Base-by-base conservation (phyloP, 2,888 invertebrate genomes). In the Allygus modestus region DNA sequence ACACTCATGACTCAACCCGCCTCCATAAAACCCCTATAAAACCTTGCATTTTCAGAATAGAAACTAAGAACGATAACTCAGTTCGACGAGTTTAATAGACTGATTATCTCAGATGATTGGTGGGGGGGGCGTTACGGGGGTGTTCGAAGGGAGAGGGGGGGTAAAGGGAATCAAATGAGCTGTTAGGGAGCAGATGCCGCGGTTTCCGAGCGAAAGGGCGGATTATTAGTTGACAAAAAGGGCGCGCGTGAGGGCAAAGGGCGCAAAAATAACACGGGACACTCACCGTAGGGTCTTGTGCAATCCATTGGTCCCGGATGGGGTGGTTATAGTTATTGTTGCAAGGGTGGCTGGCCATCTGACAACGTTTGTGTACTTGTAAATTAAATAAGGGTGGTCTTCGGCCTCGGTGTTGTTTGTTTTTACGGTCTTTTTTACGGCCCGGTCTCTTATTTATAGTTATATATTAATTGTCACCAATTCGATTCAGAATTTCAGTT, bases 121-220 rank as follows among this genome's bases (percentile, higher is more conserved):
- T 2, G 54, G 54, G 54, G 5, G 26, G 65, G 20, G 31, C 5
- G 65, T 4, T 2, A 20, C 20, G 5, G 26, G 65, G 20, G 31
- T 26, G 65, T 4, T 2, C 31, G 31, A 9, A 9, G 4, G 46
- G 46, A 12, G 43, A 26, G 23, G 41, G n/a, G 26, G 77, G 77
- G 26, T 46, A 43, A 77, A 43, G 43, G 26, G 28, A 77, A 77
- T 77, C 77, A 23, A 77, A 77, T 77, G 77, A 77, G 43, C 77
- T 23, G 77, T 77, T 43, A 43, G 51, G 17, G 46, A 77, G 77
- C 77, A 77, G 77, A 77, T 77, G 77, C 46, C 46, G 77, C 51
- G 77, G 77, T 43, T 77, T 77, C 77, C 77, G 77, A 37, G 43
- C 77, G 28, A 51, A 51, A 43, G 77, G 46, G 77, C 77, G 41